phyloP scores from a whole-genome alignment of 2,113 vertebrate genomes.

The Tetrao urogallus region DNA sequence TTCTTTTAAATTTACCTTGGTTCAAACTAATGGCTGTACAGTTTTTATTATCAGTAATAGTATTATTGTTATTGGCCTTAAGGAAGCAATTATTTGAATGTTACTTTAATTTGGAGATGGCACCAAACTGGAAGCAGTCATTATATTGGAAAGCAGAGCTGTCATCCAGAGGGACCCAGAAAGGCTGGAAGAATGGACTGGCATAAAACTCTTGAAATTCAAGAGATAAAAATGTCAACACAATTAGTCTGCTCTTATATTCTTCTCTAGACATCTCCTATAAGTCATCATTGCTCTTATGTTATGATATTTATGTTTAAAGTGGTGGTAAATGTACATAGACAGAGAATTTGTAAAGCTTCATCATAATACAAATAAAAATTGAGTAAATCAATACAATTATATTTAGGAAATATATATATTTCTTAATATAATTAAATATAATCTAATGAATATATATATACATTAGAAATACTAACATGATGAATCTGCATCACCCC shows the following conservation, averaged over 20 bases:
- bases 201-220: background rate
- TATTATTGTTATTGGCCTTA: background rate
- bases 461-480: background rate
- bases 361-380: background rate
- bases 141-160: background rate
- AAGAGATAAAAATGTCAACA: background rate
- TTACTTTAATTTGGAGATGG: background rate
- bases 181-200: background rate
- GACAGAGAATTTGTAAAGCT: background rate
- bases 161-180: background rate
- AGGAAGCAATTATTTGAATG: background rate
- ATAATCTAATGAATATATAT: background rate
- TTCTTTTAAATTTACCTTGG: background rate
- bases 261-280: background rate
- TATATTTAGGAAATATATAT: background rate
- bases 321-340: background rate
- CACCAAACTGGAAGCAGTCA: background rate
- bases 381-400: background rate
- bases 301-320: background rate
- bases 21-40: background rate
- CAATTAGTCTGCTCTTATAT: background rate
- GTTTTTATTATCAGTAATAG: background rate
- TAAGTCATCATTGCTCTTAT: background rate
- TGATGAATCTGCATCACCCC: background rate
- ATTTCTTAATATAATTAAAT: too few species aligned